These are phyloP conservation scores for Bubo bubo DNA, from an alignment of 2,113 vertebrate genomes.

Conservation along the genomic window DNA sequence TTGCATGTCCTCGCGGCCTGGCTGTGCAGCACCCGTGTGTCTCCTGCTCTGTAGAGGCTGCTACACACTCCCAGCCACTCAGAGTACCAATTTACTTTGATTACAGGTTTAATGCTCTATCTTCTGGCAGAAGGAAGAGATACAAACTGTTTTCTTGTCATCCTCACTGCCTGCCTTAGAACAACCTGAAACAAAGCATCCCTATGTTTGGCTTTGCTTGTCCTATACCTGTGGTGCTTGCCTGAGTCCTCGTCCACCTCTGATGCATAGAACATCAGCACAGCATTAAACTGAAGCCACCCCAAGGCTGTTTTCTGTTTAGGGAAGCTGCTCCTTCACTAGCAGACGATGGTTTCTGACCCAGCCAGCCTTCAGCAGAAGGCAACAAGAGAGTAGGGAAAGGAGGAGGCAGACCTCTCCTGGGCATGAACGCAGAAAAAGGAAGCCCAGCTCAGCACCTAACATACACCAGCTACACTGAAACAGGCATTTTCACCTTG, in stretches of 20 bases:
- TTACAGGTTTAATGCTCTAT: background rate
- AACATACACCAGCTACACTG: background rate
- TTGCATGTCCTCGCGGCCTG: background rate
- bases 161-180: background rate
- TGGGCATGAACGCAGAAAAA: background rate
- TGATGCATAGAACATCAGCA: background rate
- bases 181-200: background rate
- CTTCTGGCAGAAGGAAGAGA: background rate
- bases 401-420: background rate
- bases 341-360: background rate
- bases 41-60: background rate
- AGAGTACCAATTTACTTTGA: background rate
- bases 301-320: background rate
- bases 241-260: background rate
- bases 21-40: background rate
- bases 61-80: too few species aligned
- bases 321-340: background rate
- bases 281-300: background rate
- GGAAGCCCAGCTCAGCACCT: background rate
- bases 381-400: background rate
- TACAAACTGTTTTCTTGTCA: background rate
- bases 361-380: background rate
- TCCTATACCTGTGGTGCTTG: background rate
- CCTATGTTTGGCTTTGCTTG: background rate
- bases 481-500: background rate